Evolutionary conservation across 2,888 invertebrate genomes (phyloP), one percentile per base, ranked within the genome.

Genomic region (Hoplodrina blanda): DNA sequence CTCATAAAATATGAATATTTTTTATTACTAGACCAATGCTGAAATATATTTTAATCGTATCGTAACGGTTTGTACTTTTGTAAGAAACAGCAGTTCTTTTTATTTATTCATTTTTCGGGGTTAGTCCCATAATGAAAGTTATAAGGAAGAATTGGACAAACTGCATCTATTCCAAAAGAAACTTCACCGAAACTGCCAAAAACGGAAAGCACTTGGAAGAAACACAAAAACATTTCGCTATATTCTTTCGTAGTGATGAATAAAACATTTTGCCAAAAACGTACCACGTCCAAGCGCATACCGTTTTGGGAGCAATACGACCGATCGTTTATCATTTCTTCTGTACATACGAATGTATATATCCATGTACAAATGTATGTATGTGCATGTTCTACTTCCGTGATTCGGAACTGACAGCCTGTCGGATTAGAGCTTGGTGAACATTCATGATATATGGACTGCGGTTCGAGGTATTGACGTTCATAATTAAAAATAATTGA

Each of bases 231-330:
- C 85, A 85, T 81, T 80, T 82, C 76, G 86, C 86, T 87, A 85
- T 91, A 91, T 89, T 89, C 88, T 91, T 91, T 91, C 87, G 88
- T 83, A 85, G 82, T 79, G 81, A 94, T 94, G 93, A 94, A 94
- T 94, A 89, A 94, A 90, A 94, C 92, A 94, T 94, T 87, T 91
- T 85, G 89, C 93, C 94, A 90, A 94, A 94, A 93, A 83, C 69
- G 86, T 76, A 80, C 74, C 73, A 71, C 68, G 77, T 79, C 76
- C 79, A 76, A 79, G 66, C 82, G 80, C 78, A 78, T 75, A 81
- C 93, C 93, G 88, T 93, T 90, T 93, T 88, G 75, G 92, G 91
- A 80, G 85, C 80, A 81, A 70, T 85, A 84, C 82, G 87, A 83
- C 83, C 71, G 82, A 80, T 83, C 89, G 87, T 91, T 88, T 87